These are phyloP conservation scores for Drosophila yooni DNA, from an alignment of 2,888 invertebrate species.

Conservation along the genomic window DNA sequence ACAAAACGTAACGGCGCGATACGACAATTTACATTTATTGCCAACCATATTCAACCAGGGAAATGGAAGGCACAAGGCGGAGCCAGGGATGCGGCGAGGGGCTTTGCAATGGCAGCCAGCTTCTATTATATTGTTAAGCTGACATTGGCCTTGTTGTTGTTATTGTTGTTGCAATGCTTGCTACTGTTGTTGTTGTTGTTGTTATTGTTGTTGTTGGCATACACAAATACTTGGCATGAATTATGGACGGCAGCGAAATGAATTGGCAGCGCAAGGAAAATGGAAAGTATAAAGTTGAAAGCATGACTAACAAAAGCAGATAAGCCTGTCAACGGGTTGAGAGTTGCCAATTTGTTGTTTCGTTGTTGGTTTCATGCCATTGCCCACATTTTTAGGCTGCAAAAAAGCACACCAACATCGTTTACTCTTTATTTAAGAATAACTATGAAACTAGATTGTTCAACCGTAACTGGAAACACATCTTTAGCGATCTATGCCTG, in stretches of 20 bases:
- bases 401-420: background rate
- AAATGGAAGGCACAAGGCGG: background rate
- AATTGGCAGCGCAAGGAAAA: constrained; percentile 14
- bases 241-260: constrained; percentile 39
- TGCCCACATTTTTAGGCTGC: constrained; percentile 5
- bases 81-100: background rate
- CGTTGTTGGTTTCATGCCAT: constrained; percentile 43
- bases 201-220: constrained; percentile 21
- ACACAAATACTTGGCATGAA: constrained; percentile 58
- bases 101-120: constrained; percentile 33
- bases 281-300: constrained; percentile 5
- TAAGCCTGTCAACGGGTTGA: constrained; percentile 60
- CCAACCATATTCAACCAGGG: constrained; percentile 37
- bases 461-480: background rate
- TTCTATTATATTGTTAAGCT: constrained; percentile 60
- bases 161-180: constrained; percentile 24
- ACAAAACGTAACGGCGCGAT: constrained; percentile 34
- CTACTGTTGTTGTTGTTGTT: constrained; percentile 20
- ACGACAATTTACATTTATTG: constrained; percentile 59
- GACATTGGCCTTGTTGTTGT: constrained; percentile 53
- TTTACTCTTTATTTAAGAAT: background rate
- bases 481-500: background rate
- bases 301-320: constrained; percentile 39
- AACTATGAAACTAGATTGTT: background rate
- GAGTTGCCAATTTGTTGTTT: constrained; percentile 56